Conservation (phyloP, 2,797 vertebrate genomes). For the Crax fasciolata region DNA sequence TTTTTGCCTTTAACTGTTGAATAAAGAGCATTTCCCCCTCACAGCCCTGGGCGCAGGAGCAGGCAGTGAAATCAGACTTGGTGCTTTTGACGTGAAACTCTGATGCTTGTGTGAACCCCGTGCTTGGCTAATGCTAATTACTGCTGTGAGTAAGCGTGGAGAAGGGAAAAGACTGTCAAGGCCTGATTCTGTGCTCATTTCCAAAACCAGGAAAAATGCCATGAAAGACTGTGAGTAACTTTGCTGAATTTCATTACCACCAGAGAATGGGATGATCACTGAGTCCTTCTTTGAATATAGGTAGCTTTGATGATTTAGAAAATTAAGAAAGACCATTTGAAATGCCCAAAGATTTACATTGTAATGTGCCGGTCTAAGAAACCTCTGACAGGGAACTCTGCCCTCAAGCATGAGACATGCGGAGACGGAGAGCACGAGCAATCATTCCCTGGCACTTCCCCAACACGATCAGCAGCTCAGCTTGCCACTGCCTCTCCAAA, state of each 20-base stretch:
- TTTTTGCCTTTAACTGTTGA: slow-evolving; percentile 4
- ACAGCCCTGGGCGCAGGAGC: neutral
- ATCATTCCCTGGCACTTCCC: neutral
- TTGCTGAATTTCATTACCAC: neutral
- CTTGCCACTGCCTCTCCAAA: neutral
- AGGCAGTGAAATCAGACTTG: slow-evolving; percentile 14
- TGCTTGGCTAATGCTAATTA: neutral
- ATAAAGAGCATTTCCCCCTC: neutral
- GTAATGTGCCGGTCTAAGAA: neutral
- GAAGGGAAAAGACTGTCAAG: neutral
- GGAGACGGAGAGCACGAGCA: neutral
- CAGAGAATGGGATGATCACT: neutral
- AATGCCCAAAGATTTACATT: neutral
- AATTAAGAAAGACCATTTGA: neutral
- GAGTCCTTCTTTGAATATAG: neutral
- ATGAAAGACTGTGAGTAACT: neutral
- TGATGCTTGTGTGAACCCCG: slow-evolving; percentile 11
- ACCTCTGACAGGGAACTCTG: neutral
- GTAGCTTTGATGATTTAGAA: neutral
- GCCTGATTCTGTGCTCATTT: slow-evolving; percentile 16
- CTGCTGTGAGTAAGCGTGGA: slow-evolving; percentile 9
- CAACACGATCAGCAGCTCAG: neutral
- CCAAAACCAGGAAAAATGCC: neutral
- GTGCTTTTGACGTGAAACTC: slow-evolving; percentile 1
- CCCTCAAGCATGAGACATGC: neutral